phyloP scores from a whole-genome alignment of 2,888 invertebrate species.

The Monochamus alternatus region DNA sequence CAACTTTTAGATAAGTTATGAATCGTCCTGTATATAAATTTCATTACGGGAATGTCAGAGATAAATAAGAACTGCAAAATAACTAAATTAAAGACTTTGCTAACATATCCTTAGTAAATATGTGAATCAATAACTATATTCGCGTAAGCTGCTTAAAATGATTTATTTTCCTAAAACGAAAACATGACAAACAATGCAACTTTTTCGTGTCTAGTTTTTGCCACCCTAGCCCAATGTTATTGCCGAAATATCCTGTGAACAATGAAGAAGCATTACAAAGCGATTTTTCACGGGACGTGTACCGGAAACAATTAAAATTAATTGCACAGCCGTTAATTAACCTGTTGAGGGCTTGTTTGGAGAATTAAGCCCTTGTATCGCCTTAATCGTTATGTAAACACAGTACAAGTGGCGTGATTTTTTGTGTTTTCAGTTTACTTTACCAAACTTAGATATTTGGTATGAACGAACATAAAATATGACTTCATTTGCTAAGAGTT shows the following conservation, averaged over 20 bases:
- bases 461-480: no score
- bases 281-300: conserved; percentile 8
- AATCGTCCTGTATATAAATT: no score
- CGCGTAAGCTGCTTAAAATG: no score
- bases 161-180: no score
- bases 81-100: no score
- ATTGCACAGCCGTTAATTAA: conserved; percentile 17
- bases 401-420: background rate
- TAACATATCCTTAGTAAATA: no score
- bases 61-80: no score
- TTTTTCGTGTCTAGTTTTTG: background rate
- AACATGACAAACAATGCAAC: background rate
- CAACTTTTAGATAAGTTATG: no score
- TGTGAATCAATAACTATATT: no score
- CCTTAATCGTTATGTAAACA: background rate
- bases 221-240: background rate
- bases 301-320: conserved; percentile 15
- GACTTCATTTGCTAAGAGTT: no score
- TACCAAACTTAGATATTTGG: no score
- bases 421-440: background rate
- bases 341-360: conserved; percentile 10
- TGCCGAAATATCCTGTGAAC: background rate
- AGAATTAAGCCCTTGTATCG: conserved; percentile 5
- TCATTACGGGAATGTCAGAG: no score
- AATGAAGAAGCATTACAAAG: conserved; percentile 5